Base-by-base conservation (phyloP, 2,113 vertebrate species). In the Menidia beryllina region DNA sequence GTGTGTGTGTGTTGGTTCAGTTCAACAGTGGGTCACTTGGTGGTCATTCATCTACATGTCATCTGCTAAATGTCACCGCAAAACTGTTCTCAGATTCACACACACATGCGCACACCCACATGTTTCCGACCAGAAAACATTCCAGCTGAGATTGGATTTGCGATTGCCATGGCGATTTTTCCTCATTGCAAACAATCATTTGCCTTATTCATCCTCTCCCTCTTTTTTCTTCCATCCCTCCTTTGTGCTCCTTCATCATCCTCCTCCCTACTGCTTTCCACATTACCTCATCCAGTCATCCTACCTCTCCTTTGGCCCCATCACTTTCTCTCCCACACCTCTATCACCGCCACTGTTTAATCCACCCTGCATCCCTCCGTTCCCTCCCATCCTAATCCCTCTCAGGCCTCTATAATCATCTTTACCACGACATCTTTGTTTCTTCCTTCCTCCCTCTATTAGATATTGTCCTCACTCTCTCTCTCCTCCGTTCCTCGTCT, bases 41-140 rank as follows among this genome's bases (percentile, higher is more conserved):
- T 86, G 79, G 79, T 82, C 81, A 85, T 88, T 78, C 64, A 82
- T 86, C 88, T 89, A 70, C 81, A 80, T 85, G 83, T 84, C 78
- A 77, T 84, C 75, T 64, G 66, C 27, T 82, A 84, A 91, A 89
- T 87, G 81, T 89, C 84, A 86, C 49, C 11, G 47, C 39, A 23
- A 24, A 53, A 65, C n/a, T 20, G 30, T 51, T 54, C 39, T 60
- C 20, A 4, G 13, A 56, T 50, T 17, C 49, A 59, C 27, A 23
- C 43, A 41, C 38, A 43, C 75, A 52, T 11, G 39, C 52, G 21
- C 19, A 2, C 3, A 53, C 45, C 17, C 39, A 45, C 17, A 45
- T 19, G 19, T 1, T 45, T 45, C 15, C 41, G 17, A 19, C 7
- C 41, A 45, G 25, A 24, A 27, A 39, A 8, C 5, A 5, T 19